Base-by-base conservation (phyloP, 2,113 vertebrate genomes). In the Pteropus alecto region DNA sequence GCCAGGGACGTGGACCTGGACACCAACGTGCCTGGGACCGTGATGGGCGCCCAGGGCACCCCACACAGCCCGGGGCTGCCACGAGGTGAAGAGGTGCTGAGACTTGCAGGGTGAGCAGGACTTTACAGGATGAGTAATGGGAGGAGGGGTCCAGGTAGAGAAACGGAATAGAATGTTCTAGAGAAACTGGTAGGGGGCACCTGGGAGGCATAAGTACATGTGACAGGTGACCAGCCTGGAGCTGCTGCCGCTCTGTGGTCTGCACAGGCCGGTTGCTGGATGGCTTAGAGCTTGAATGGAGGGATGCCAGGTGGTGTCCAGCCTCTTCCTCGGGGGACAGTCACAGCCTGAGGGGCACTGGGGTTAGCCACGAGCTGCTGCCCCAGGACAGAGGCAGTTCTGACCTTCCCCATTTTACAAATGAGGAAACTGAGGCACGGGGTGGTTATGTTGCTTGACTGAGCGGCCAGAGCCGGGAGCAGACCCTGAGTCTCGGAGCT, bases 241-340 rank as follows among this genome's bases (percentile, higher is more conserved):
- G 67, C 30, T 10, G 54, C 30, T 2, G 24, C 56, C 15, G 1
- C 13, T 28, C 26, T 14, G 15, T 6, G 85, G 71, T 28, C n/a
- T 35, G 6, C 1, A 0, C 61, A 4, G 15, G 41, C n/a, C 6
- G 24, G 65, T 43, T 35, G 51, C n/a, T 28, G 7, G 16, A 1
- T 22, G 33, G 54, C 6, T 2, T 24, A 13, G 33, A 26, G 15
- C 21, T 4, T 8, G 18, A 58, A 43, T 4, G 41, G 10, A 6
- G 0, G 38, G 28, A 24, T 18, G 67, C 41, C 48, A 41, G 58
- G 28, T 5, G 76, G 54, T 11, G 0, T 15, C 16, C 38, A 51
- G 78, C 65, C 46, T 73, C 35, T 33, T 8, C 18, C 68, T 38
- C 16, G 28, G 79, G 63, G 33, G 10, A 46, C 3, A 9, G 38